Evolutionary conservation across 2,888 invertebrate species (phyloP).

Genomic region (Pecten maximus): DNA sequence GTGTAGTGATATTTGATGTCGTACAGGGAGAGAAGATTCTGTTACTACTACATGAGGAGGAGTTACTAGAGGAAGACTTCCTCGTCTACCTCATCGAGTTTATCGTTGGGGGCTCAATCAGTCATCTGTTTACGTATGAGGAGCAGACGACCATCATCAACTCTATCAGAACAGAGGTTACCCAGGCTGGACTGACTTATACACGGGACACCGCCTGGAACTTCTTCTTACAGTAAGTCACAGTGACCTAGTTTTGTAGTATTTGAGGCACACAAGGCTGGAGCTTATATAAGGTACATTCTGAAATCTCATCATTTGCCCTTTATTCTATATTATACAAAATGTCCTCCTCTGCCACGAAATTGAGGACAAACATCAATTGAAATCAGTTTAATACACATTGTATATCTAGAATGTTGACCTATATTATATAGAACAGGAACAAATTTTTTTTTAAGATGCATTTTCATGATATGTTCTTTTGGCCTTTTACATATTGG

Average conservation of each 20-base stretch:
- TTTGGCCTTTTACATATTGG: no score
- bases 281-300: no score
- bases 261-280: no score
- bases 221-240: slow-evolving; percentile 80
- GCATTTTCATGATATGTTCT: no score
- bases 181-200: slow-evolving; percentile 81
- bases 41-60: slow-evolving; percentile 80
- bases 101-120: slow-evolving; percentile 79
- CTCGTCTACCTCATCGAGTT: slow-evolving; percentile 81
- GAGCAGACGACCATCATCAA: slow-evolving; percentile 82
- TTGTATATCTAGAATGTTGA: no score
- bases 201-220: slow-evolving; percentile 82
- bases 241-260: not conserved
- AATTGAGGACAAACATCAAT: no score
- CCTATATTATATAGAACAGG: no score
- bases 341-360: no score
- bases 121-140: slow-evolving; percentile 80
- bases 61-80: slow-evolving; percentile 79
- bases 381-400: no score
- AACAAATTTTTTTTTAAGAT: no score
- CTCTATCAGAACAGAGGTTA: slow-evolving; percentile 82
- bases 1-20: not conserved
- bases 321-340: no score
- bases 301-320: no score
- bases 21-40: slow-evolving; percentile 80